Base-by-base conservation (phyloP, 92 coral and sea anemone species). In the Palythoa heliodiscus region DNA sequence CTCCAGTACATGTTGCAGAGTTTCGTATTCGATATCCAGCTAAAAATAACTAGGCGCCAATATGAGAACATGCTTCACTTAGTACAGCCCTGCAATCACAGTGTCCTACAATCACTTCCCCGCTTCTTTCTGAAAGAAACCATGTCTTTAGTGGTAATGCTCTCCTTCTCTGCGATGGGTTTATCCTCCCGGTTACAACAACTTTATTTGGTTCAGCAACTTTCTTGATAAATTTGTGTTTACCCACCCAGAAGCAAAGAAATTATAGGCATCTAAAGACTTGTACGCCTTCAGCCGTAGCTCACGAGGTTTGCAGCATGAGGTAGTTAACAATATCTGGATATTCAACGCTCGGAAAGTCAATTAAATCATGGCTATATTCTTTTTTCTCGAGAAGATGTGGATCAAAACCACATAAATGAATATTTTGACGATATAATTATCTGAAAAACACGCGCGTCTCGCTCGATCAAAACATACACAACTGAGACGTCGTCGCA, bases 211-310 rank as follows among this genome's bases (percentile, higher is more conserved):
- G 38, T 66, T 57, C 79, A 54, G 72, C 73, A 35, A 68, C 89
- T 19, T 54, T 39, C 70, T 89, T 86, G 11, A 37, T 75, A n/a
- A 52, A 12, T 66, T 63, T 7, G 77, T 77, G 52, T 86, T 86
- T 19, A 89, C 91, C 91, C 91, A 85, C 43, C 92, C 87, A 40
- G 89, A 86, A 16, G 86, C 82, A 82, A 89, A 89, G 29, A 77
- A 89, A 68, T 85, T 89, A 76, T 89, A 77, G 37, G 92, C 92
- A 3, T 89, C 89, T 53, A 78, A 52, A 50, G 90, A 58, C 84
- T 89, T 86, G 80, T 71, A 89, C 13, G 89, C 92, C 40, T 89
- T 88, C 91, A 83, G 39, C 43, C 6, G 88, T 84, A 17, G 55
- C 38, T 76, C 84, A 88, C 76, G 83, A 88, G 12, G 91, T 75